Base-by-base conservation (phyloP, 2,113 vertebrate species). In the Calidris pygmaea region DNA sequence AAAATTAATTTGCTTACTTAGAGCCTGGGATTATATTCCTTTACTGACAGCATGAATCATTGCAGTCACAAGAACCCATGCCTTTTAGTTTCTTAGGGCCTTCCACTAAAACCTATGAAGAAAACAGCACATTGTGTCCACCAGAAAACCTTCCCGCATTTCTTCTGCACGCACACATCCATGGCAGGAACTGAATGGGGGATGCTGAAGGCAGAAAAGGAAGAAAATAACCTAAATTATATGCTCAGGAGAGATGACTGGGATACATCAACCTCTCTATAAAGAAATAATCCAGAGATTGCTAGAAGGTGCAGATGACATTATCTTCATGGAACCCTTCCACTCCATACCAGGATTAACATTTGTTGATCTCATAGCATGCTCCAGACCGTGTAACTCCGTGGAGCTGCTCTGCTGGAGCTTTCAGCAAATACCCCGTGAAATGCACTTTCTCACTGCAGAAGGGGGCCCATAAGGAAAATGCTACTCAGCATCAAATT, bases 361-460 rank as follows among this genome's bases (percentile, higher is more conserved):
- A 65, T 89, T 81, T 72, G 53, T 26, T 50, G 45, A 55, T 79
- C 62, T 65, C 62, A 17, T 20, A 37, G 84, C 19, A 8, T 4
- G 1, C 58, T 85, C 48, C 59, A 85, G 80, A 74, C 70, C 0
- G 0, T 47, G 22, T 52, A 74, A 84, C 76, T 84, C 63, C 21
- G 39, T 66, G 62, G 76, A 95, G 68, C 73, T 85, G 62, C 70
- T 92, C 76, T 93, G 83, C 48, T 45, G 62, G 47, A 89, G 89
- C 62, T 91, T 94, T 92, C 80, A 85, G 58, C 84, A 87, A 95
- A 93, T 87, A 87, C 77, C 32, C 88, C 63, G 6, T 92, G 94
- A 96, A 96, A 96, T 84, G 81, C 34, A 76, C 81, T 56, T 93
- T 89, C 85, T 89, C 66, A 82, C 66, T 91, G 89, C 59, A 92